Percentiles rank a stretch among this genome's conserved stretches.
Evolutionary conservation across 2,113 vertebrate genomes (phyloP).

Genomic region (Limnothrissa miodon): DNA sequence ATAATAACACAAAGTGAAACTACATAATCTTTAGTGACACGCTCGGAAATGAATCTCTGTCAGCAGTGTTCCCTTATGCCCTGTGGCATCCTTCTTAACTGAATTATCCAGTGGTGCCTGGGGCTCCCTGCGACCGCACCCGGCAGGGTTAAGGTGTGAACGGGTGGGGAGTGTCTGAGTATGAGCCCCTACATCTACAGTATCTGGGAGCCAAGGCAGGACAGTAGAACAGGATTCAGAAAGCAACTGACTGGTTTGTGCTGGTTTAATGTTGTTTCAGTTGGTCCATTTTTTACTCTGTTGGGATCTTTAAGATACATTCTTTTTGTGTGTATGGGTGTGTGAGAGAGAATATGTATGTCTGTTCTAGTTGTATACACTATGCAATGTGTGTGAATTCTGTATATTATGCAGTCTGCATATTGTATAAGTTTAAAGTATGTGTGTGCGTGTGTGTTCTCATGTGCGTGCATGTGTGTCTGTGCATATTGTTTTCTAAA

Average conservation of each 20-base stretch:
- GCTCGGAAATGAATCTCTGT: conserved; percentile 27
- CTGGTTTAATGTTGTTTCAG: neutral
- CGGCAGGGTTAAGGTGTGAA: conserved; percentile 16
- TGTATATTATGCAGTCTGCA: neutral
- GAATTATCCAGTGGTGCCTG: conserved; percentile 30
- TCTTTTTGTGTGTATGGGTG: neutral
- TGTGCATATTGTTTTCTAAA: neutral
- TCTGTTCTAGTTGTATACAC: neutral
- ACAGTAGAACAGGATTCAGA: neutral
- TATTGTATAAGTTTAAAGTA: neutral
- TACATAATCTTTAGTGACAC: conserved; percentile 35
- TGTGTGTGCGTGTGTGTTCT: neutral
- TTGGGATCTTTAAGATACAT: neutral
- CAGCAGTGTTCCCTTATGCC: conserved; percentile 28
- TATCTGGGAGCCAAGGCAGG: neutral
- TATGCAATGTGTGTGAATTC: neutral
- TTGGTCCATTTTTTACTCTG: neutral
- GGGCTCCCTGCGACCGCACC: conserved; percentile 19
- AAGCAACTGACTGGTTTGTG: neutral
- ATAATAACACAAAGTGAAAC: conserved; percentile 29
- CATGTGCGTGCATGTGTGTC: neutral
- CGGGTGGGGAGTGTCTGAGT: neutral
- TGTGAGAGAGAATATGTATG: neutral
- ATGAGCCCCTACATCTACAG: neutral
- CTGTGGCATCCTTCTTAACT: conserved; percentile 40